Base-by-base conservation (phyloP, 2,888 invertebrate species). In the Eledona agricola region DNA sequence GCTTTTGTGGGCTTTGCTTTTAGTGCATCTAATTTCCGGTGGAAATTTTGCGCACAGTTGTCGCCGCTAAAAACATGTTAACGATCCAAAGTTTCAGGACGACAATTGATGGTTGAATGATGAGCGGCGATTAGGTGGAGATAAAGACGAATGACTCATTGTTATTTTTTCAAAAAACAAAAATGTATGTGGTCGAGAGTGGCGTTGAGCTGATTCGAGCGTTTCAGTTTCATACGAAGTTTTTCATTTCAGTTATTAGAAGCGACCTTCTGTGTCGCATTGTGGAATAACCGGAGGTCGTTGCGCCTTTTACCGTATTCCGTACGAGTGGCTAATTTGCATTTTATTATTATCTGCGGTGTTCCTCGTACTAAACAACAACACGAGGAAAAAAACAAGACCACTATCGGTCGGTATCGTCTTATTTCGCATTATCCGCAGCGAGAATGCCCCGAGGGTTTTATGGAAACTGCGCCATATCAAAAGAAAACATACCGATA, bases 401-500 rank as follows among this genome's bases (percentile, higher is more conserved):
- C 17, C 10, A 22, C 9, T 28, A 20, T 20, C 26, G 11, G 47
- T 29, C 28, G 13, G 37, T 47, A 28, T 47, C 25, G 35, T 17
- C 23, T 37, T 26, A 47, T 26, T 47, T 37, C 37, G 47, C 47
- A 47, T 47, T 47, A 47, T 35, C 45, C 45, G 15, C 25, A 45
- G 26, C 37, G 47, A 10, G 37, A 47, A 47, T 47, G 20, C 35
- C 47, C 47, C 7, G 7, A 20, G 47, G 47, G 35, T 35, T 37
- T 47, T 37, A 47, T 46, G 47, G 37, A 47, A 47, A 47, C 28
- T 37, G 9, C 34, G 37, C 9, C 29, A 37, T 47, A 47, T 47
- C 47, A 47, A 47, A 47, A 47, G 47, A 47, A 47, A 47, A 47
- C 47, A 47, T 37, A 37, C 35, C 47, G 37, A 47, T 47, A 47